A percentile compares a stretch with the other conserved stretches of the same genome.
Evolutionary conservation across 2,113 vertebrate species (phyloP).

Genomic region (Zosterops hypoxanthus): DNA sequence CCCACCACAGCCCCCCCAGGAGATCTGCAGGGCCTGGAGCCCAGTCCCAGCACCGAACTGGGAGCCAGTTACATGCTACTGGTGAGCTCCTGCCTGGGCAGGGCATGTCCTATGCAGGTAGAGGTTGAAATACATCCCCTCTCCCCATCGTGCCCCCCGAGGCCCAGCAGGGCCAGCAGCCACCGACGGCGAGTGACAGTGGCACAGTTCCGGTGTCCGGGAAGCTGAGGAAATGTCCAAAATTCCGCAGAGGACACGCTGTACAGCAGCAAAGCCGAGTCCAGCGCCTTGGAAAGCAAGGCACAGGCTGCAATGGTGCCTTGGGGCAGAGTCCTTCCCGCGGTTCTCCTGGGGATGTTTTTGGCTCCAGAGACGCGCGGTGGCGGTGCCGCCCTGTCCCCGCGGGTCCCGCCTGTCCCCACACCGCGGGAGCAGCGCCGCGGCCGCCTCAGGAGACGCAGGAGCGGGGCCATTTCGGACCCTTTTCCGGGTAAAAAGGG

Average conservation of each 20-base stretch:
- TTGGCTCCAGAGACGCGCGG: neutral
- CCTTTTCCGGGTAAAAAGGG: neutral
- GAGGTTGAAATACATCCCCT: neutral
- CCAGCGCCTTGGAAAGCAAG: neutral
- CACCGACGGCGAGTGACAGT: fast-evolving
- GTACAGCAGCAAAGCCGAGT: neutral
- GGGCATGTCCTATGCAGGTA: neutral
- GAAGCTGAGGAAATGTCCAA: neutral
- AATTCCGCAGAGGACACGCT: neutral
- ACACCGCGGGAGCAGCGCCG: neutral
- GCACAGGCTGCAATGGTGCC: neutral
- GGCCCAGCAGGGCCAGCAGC: neutral
- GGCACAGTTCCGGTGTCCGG: neutral
- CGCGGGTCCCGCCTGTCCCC: neutral
- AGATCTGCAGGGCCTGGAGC: neutral
- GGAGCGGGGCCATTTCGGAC: neutral
- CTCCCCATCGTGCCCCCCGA: neutral
- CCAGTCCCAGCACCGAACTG: neutral
- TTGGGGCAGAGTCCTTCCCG: neutral
- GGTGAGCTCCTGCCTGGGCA: neutral
- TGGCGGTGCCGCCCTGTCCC: neutral
- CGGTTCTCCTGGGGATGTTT: neutral
- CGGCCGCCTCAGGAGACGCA: neutral
- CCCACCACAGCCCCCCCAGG: neutral
- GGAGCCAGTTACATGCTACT: neutral